Evolutionary conservation across 2,888 invertebrate species (phyloP), one percentile per base, ranked within the genome.

Genomic region (Caenorhabditis angaria): DNA sequence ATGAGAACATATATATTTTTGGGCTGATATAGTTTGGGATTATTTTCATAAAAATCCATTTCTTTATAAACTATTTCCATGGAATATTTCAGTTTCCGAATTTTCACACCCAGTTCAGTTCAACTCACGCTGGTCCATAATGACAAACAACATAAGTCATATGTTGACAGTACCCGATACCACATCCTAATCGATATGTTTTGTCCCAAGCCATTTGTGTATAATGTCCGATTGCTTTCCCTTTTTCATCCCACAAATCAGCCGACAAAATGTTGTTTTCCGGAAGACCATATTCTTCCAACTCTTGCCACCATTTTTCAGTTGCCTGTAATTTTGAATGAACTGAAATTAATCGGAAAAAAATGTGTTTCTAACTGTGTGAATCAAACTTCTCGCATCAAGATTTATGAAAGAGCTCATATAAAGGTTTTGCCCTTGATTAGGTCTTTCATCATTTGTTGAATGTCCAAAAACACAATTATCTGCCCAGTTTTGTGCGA

Each of bases 291-390:
- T 76, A 76, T 65, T 78, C 76, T 62, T 76, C 78, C 53, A 78
- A 57, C 57, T 78, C 78, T 56, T 78, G 76, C 78, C 78, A 78
- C 78, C 78, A 78, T 66, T 78, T 78, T 51, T 78, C 78, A 61
- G 76, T 70, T 22, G 73, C 76, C 78, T 78, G 53, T 68, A 68
- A 25, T 58, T 61, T 55, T 60, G 12, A 32, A 32, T 32, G 12
- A 32, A 41, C 18, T 55, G 61, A 14, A 25, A 32, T 54, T 54
- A 28, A 61, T 50, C 32, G 61, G 50, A 28, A 60, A 59, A n/a
- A n/a, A n/a, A n/a, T n/a, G n/a, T n/a, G n/a, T n/a, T 22, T 18
- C 47, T 24, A 63, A 78, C 78, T 53, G 76, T 76, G 53, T 76
- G 76, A n/a, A 78, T 63, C 20, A 78, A 58, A 35, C 62, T 65